Conservation (phyloP, 2,797 vertebrate species). For the Nasua narica region DNA sequence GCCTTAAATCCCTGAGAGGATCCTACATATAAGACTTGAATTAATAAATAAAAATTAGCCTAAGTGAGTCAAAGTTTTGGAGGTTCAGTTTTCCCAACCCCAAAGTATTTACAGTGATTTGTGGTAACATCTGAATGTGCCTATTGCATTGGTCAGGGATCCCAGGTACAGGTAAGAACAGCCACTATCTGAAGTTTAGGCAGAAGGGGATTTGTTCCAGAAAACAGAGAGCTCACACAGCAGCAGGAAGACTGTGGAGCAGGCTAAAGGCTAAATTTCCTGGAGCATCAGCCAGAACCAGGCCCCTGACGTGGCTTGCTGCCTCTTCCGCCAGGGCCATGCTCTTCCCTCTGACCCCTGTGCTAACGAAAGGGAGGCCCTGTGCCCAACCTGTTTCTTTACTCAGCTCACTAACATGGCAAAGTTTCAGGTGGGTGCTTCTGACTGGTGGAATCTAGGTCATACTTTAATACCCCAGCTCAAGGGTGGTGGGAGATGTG, state of each 20-base stretch:
- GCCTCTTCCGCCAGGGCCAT: not conserved
- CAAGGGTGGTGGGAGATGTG: not conserved
- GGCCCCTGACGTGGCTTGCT: not conserved
- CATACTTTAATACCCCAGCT: not conserved
- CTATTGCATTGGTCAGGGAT: not conserved
- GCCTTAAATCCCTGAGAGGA: not conserved
- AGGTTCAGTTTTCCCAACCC: not conserved
- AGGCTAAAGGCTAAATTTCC: not conserved
- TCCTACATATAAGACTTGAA: not conserved
- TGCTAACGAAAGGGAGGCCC: too few relatives aligned
- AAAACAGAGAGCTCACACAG: not conserved
- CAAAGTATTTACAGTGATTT: not conserved
- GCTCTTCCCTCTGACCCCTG: not conserved
- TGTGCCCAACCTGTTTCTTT: not conserved
- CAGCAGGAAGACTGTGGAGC: not conserved
- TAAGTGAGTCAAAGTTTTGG: not conserved
- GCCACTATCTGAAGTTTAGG: not conserved
- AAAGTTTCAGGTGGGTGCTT: not conserved
- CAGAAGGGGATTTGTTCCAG: not conserved
- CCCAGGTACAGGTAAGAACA: not conserved
- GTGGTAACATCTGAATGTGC: not conserved
- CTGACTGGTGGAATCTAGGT: not conserved
- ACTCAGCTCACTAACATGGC: not conserved
- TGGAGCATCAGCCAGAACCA: not conserved
- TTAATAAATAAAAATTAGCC: not conserved